Evolutionary conservation across 2,113 vertebrate species (phyloP).

Genomic region (Crotophaga sulcirostris): DNA sequence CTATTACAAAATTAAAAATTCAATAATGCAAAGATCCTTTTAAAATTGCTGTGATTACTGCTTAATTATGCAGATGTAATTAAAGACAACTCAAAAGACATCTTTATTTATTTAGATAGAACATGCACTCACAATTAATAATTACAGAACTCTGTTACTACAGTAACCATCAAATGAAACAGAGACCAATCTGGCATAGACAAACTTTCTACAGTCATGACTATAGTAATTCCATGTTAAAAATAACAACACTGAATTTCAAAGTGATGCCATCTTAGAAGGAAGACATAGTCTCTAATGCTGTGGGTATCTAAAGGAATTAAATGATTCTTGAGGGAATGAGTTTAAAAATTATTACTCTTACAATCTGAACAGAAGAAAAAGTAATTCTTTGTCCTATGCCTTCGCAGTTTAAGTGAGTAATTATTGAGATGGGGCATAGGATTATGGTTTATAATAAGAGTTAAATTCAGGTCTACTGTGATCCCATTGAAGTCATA

Average conservation of each 20-base stretch:
- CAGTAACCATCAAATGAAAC: neutral
- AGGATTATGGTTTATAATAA: neutral
- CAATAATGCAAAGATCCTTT: neutral
- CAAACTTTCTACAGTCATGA: neutral
- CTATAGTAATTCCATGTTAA: neutral
- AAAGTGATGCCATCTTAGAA: neutral
- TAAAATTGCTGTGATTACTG: neutral
- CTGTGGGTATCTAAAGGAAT: neutral
- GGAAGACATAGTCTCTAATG: neutral
- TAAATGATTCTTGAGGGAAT: neutral
- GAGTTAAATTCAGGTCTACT: neutral
- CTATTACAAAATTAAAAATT: neutral
- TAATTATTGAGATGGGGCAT: neutral
- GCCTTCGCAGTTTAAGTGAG: neutral
- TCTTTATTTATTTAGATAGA: conserved; percentile 4
- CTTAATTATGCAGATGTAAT: conserved; percentile 2
- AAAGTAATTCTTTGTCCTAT: neutral
- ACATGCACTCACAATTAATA: neutral
- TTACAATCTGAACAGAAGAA: neutral
- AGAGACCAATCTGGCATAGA: neutral
- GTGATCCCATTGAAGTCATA: neutral
- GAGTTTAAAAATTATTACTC: neutral
- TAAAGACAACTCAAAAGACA: neutral
- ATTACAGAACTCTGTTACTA: neutral
- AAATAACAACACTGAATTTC: neutral